Conservation (phyloP, 2,888 invertebrate genomes). For the Xestia sexstrigata region DNA sequence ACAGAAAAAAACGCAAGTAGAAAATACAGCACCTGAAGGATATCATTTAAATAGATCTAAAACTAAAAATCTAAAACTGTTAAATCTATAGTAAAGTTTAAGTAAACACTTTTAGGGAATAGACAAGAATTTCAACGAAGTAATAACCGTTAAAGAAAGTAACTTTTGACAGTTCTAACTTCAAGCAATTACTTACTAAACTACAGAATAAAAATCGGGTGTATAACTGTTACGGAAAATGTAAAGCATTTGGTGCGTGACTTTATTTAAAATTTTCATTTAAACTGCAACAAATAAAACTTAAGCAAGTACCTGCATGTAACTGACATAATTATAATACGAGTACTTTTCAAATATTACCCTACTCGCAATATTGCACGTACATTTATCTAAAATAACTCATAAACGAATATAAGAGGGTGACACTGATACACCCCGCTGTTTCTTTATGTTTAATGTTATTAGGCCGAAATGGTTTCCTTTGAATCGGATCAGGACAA, state of each 20-base stretch:
- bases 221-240: not conserved
- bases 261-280: not conserved
- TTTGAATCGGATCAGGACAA: conserved; percentile 83
- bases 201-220: no score
- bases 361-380: conserved; percentile 51
- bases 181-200: no score
- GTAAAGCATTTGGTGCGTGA: not conserved
- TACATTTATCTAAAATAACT: conserved; percentile 75
- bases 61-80: not conserved
- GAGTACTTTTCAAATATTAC: conserved; percentile 42
- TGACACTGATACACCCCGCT: conserved; percentile 88
- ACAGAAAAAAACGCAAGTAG: not conserved
- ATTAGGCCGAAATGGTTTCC: conserved; percentile 85
- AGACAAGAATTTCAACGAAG: no score
- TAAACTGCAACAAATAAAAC: not conserved
- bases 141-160: no score
- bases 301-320: not conserved
- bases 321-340: conserved; percentile 16
- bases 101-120: no score
- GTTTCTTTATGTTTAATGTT: conserved; percentile 88
- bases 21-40: not conserved
- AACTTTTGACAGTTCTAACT: no score
- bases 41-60: not conserved
- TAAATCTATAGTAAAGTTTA: no score
- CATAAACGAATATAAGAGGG: conserved; percentile 83